These are phyloP conservation scores for Xiphophorus maculatus DNA, from an alignment of 2,113 vertebrate genomes.

Conservation along the genomic window DNA sequence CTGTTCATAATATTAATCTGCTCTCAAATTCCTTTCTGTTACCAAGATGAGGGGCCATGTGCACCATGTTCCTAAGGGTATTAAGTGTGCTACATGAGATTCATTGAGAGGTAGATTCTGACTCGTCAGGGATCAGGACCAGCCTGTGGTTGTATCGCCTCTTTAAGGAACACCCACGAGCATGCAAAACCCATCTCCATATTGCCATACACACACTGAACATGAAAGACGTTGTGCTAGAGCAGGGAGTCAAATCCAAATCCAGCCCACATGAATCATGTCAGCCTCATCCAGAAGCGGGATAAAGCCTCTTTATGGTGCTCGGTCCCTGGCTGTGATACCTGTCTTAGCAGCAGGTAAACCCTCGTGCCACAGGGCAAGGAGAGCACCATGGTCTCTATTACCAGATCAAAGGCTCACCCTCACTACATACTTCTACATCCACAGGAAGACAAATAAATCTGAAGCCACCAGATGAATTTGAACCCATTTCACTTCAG, in stretches of 20 bases:
- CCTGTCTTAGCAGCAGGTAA: conserved; percentile 79
- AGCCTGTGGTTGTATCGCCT: conserved; percentile 77
- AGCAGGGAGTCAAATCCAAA: conserved; percentile 73
- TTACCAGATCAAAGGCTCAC: conserved; percentile 73
- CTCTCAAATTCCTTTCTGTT: conserved; percentile 82
- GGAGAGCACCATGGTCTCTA: conserved; percentile 69
- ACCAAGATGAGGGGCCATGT: conserved; percentile 77
- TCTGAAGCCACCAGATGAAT: conserved; percentile 49
- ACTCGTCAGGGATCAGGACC: conserved; percentile 82
- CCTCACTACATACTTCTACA: conserved; percentile 29
- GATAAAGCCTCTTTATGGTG: conserved; percentile 82
- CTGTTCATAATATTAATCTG: conserved; percentile 90
- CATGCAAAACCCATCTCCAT: conserved; percentile 69
- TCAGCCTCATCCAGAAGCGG: conserved; percentile 74
- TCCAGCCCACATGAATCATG: conserved; percentile 73
- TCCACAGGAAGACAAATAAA: conserved; percentile 60
- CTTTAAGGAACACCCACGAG: conserved; percentile 77
- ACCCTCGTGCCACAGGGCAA: conserved; percentile 63
- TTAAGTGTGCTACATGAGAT: conserved; percentile 85
- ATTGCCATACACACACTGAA: conserved; percentile 79
- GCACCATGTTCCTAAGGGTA: conserved; percentile 80
- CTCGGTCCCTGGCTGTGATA: conserved; percentile 75
- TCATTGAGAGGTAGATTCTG: conserved; percentile 83
- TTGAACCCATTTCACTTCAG: conserved; percentile 50
- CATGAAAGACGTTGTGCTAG: conserved; percentile 73